Percentiles rank a stretch among this genome's conserved stretches.
Conservation (phyloP, 1,140 invertebrate species). For the Drosophila carrolli region DNA sequence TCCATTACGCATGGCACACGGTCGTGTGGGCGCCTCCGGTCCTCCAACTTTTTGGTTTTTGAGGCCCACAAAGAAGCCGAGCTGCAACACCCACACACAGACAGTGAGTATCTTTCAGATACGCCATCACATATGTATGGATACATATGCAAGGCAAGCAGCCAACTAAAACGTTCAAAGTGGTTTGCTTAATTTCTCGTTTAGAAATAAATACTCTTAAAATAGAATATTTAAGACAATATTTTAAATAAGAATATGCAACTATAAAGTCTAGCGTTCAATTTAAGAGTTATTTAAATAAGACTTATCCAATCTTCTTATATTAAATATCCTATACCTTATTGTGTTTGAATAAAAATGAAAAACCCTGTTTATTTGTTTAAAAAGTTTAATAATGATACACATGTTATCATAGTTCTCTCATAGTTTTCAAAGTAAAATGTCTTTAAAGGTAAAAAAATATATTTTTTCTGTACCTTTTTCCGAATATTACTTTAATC, state of each 20-base stretch:
- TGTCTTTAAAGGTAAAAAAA: neutral
- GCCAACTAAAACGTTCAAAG: constrained; percentile 6
- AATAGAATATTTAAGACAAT: no score
- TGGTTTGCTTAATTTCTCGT: neutral
- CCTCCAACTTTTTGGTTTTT: constrained; percentile 18
- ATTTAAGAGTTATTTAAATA: no score
- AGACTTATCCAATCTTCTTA: no score
- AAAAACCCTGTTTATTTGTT: no score
- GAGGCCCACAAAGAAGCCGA: constrained; percentile 40
- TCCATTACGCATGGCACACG: constrained; percentile 59
- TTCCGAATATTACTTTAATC: no score
- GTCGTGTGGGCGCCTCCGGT: constrained; percentile 30
- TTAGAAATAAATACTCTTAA: no score
- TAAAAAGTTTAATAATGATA: no score
- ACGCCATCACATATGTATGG: neutral
- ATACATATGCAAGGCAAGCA: constrained; percentile 4
- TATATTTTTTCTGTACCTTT: neutral
- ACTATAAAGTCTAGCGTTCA: no score
- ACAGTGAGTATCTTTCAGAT: constrained; percentile 11
- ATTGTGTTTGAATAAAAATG: no score
- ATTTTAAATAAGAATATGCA: no score
- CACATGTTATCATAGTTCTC: no score
- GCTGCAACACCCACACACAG: constrained; percentile 64
- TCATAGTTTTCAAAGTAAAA: neutral
- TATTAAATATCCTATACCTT: no score